phyloP scores from a whole-genome alignment of 1,140 invertebrate species.

The Caenorhabditis briggsae region DNA sequence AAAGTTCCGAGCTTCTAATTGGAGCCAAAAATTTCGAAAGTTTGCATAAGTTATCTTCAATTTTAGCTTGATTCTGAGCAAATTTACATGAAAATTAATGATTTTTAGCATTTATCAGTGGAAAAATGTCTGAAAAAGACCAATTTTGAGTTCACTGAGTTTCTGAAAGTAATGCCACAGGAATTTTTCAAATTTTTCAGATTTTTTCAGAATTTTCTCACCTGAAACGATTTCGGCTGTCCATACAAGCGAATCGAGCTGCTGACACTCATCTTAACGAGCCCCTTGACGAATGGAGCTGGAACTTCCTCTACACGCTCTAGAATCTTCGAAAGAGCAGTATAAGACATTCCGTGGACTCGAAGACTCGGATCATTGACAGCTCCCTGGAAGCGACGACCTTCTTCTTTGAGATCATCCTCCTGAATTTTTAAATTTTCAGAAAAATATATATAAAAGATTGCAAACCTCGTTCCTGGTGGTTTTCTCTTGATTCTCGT shows the following conservation, averaged over 20 bases:
- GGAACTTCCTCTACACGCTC: constrained; percentile 12
- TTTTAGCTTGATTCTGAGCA: no score
- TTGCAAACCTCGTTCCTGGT: constrained; percentile 3
- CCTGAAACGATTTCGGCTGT: constrained; percentile 37
- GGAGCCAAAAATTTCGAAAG: constrained; percentile 8
- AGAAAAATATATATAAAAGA: neutral
- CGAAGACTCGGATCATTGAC: constrained; percentile 44
- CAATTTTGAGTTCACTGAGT: no score
- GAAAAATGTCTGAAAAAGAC: neutral
- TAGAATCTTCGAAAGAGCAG: neutral
- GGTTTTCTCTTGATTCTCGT: neutral
- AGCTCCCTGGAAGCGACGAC: constrained; percentile 25
- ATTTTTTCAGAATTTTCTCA: neutral
- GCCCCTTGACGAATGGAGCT: constrained; percentile 33
- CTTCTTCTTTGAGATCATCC: constrained; percentile 51
- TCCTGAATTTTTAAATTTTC: constrained; percentile 25
- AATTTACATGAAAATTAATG: no score
- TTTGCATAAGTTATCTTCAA: neutral
- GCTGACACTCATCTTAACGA: constrained; percentile 22
- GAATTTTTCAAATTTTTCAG: neutral
- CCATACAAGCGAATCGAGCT: constrained; percentile 34
- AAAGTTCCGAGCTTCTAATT: no score
- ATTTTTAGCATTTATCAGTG: no score
- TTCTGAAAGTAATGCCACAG: no score
- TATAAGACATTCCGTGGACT: constrained; percentile 31